These are phyloP conservation scores for Zaprionus vittiger DNA, from an alignment of 1,140 invertebrate genomes.

Conservation along the genomic window DNA sequence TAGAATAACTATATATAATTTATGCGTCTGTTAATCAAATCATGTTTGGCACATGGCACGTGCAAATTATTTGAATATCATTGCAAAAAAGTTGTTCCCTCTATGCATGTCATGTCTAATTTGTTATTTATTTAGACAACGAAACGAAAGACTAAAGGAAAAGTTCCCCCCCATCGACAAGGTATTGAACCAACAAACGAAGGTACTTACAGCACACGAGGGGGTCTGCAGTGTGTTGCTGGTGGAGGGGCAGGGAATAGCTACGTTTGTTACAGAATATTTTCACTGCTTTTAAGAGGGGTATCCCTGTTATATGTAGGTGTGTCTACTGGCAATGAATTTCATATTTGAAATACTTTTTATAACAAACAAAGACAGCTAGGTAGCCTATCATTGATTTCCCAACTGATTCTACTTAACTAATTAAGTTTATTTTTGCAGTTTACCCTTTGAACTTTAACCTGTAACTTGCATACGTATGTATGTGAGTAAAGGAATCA, in stretches of 20 bases:
- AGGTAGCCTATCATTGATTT: background rate
- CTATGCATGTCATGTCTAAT: slow-evolving; percentile 63
- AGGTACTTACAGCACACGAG: background rate
- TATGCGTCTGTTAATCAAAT: slow-evolving; percentile 17
- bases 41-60: slow-evolving; percentile 22
- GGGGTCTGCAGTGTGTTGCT: too few species aligned
- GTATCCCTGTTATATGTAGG: background rate
- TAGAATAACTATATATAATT: background rate
- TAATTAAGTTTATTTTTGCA: background rate
- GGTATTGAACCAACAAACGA: slow-evolving; percentile 5
- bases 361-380: background rate
- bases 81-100: slow-evolving; percentile 20
- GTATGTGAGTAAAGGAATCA: background rate
- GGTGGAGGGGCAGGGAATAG: background rate
- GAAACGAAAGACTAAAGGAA: slow-evolving; percentile 39
- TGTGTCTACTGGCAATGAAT: background rate
- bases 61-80: slow-evolving; percentile 13
- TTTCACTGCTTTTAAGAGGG: background rate
- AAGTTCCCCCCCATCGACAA: background rate
- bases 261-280: background rate
- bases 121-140: slow-evolving; percentile 52
- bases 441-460: slow-evolving; percentile 1
- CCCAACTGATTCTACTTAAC: background rate
- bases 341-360: slow-evolving; percentile 12
- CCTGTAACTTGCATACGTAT: background rate